Evolutionary conservation across 2,113 vertebrate genomes (phyloP).

Genomic region (Saccopteryx bilineata): DNA sequence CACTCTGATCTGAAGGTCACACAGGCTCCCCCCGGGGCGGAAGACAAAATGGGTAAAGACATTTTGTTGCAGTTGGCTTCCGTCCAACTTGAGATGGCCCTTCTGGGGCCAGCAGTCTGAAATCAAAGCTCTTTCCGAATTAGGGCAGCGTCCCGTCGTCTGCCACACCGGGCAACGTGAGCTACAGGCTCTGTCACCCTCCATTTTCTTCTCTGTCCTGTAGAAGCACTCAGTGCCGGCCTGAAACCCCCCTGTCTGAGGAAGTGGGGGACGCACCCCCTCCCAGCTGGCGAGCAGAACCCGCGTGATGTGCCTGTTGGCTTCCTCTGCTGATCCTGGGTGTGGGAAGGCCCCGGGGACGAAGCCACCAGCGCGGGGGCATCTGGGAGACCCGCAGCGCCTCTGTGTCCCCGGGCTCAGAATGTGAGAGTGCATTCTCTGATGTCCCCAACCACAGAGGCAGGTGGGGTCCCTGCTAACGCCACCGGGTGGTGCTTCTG

Average conservation of each 20-base stretch:
- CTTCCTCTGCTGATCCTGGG: background rate
- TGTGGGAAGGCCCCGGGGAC: background rate
- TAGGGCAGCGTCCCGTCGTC: fast-evolving
- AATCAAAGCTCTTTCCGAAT: background rate
- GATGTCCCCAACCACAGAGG: fast-evolving
- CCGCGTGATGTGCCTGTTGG: background rate
- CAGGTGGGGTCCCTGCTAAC: background rate
- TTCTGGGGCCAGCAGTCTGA: background rate
- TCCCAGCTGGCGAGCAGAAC: background rate
- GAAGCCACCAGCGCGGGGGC: fast-evolving
- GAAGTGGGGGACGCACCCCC: no score
- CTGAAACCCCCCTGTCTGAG: background rate
- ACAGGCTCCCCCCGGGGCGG: background rate
- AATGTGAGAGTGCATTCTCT: no score
- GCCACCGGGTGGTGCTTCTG: fast-evolving
- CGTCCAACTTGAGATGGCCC: fast-evolving
- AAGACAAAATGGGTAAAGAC: background rate
- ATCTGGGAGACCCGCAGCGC: background rate
- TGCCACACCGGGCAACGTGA: fast-evolving
- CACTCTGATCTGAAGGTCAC: background rate
- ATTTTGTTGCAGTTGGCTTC: background rate
- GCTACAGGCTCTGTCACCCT: fast-evolving
- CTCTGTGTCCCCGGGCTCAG: background rate
- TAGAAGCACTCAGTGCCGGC: background rate
- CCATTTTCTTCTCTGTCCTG: background rate